Conservation (phyloP, 2,888 invertebrate species). For the Pegoplata infirma region DNA sequence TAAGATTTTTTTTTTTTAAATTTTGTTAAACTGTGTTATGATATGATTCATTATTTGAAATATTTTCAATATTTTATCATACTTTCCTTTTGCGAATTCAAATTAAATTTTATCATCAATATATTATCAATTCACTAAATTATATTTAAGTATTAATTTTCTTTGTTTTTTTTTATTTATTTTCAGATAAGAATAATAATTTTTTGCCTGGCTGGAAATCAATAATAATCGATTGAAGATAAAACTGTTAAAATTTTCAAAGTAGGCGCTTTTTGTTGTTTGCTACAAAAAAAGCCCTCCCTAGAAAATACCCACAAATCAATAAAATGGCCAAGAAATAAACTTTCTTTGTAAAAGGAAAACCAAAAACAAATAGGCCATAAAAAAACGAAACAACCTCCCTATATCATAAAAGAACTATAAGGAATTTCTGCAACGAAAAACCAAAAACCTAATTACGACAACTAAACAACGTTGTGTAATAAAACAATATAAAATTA, state of each 20-base stretch:
- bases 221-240: constrained; percentile 34
- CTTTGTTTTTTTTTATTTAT: not conserved
- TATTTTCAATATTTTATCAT: too few species aligned
- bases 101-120: not conserved
- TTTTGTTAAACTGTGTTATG: too few species aligned
- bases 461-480: not conserved
- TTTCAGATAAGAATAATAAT: constrained; percentile 48
- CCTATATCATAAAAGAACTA: constrained; percentile 10
- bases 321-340: constrained; percentile 63
- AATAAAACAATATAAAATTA: constrained; percentile 17
- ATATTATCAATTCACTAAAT: constrained; percentile 12
- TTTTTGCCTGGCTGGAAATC: not conserved
- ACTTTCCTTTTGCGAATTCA: too few species aligned
- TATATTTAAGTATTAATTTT: constrained; percentile 3
- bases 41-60: too few species aligned
- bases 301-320: constrained; percentile 16
- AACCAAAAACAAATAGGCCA: not conserved
- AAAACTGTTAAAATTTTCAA: constrained; percentile 35
- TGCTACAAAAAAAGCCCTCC: not conserved
- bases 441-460: constrained; percentile 3
- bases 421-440: constrained; percentile 28
- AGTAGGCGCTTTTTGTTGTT: not conserved
- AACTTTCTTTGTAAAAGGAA: constrained; percentile 20
- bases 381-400: constrained; percentile 17
- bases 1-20: too few species aligned